Percentiles rank a stretch among this genome's conserved stretches.
These are phyloP conservation scores for Brevipalpus yothersi DNA, from an alignment of 1,140 invertebrate genomes.

Conservation along the genomic window DNA sequence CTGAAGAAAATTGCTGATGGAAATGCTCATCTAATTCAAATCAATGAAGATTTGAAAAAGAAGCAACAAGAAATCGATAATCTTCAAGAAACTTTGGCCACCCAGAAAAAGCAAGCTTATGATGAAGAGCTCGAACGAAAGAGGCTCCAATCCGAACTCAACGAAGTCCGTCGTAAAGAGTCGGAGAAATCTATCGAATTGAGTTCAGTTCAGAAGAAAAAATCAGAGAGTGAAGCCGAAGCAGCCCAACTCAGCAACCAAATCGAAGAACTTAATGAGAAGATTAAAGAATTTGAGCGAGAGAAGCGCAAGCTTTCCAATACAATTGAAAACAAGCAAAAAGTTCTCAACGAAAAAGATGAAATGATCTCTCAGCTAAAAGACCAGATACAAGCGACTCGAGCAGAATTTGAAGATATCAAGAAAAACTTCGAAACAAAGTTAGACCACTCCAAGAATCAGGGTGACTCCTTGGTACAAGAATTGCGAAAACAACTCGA, in stretches of 20 bases:
- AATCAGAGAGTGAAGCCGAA: neutral
- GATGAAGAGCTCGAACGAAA: neutral
- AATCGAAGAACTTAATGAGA: constrained; percentile 1
- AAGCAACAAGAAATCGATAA: neutral
- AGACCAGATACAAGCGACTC: neutral
- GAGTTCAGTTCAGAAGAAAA: neutral
- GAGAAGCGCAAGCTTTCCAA: neutral
- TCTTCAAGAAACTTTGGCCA: neutral
- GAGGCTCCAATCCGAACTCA: neutral
- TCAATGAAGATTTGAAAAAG: neutral
- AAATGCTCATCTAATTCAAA: neutral
- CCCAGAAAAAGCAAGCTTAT: neutral
- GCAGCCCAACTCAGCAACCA: neutral
- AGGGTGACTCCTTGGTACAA: neutral
- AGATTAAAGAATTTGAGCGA: neutral
- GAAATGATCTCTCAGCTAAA: neutral
- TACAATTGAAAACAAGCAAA: neutral
- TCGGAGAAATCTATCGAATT: neutral
- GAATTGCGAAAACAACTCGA: constrained; percentile 1
- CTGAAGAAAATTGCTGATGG: constrained; percentile 1
- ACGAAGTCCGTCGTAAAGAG: neutral
- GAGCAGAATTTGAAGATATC: constrained; percentile 4
- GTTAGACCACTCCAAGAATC: neutral
- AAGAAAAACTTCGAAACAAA: neutral
- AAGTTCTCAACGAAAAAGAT: neutral